phyloP scores from a whole-genome alignment of 2,888 invertebrate species.

The Heteromyza rotundicornis region DNA sequence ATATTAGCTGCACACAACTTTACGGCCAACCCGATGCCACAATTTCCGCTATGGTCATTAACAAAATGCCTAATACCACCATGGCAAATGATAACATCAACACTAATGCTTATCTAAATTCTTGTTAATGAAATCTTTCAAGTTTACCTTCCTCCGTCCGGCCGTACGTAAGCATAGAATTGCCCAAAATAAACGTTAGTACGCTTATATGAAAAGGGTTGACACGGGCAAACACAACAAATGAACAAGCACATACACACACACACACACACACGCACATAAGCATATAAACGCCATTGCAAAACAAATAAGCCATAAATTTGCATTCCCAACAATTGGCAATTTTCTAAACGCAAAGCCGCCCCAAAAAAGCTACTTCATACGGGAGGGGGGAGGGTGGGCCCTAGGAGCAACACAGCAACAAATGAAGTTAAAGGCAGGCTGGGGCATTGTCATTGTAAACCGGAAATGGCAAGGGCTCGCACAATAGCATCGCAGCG shows the following conservation, averaged over 20 bases:
- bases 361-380: no score
- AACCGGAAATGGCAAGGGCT: conserved; percentile 22
- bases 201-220: conserved; percentile 43
- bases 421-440: background rate
- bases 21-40: no score
- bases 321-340: conserved; percentile 52
- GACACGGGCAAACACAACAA: conserved; percentile 32
- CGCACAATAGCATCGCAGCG: conserved; percentile 11
- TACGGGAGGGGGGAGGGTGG: background rate
- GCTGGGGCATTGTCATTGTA: background rate
- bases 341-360: conserved; percentile 45
- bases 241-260: conserved; percentile 14
- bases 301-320: conserved; percentile 51
- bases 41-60: no score
- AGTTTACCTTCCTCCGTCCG: background rate
- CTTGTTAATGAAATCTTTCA: conserved; percentile 43
- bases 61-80: background rate
- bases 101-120: conserved; percentile 48
- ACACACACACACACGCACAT: conserved; percentile 9
- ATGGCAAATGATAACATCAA: conserved; percentile 42
- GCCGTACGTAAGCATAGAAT: background rate
- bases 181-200: conserved; percentile 30
- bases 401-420: background rate
- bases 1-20: no score
- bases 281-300: conserved; percentile 19